These are phyloP conservation scores for Artemia franciscana DNA, from an alignment of 1,140 invertebrate species.

Conservation along the genomic window DNA sequence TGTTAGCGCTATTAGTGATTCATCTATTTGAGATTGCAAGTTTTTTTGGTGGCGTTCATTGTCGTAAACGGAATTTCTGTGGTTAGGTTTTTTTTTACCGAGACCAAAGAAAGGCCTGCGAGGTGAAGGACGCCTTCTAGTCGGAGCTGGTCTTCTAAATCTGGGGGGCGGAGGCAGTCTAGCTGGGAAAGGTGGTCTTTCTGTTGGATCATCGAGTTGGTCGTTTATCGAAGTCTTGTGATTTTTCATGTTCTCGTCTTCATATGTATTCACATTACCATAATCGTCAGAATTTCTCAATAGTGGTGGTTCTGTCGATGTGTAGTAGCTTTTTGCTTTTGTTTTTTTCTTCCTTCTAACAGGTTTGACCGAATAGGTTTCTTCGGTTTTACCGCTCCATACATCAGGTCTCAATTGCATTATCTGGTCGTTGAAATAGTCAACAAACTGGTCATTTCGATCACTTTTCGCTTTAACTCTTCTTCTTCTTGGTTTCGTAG, in stretches of 20 bases:
- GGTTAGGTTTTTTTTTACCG: no score
- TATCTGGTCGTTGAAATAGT: not conserved
- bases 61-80: no score
- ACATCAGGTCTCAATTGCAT: not conserved
- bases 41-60: no score
- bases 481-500: not conserved
- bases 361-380: not conserved
- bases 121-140: no score
- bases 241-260: not conserved
- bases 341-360: no score
- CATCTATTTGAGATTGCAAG: no score
- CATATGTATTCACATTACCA: not conserved
- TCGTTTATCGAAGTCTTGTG: not conserved
- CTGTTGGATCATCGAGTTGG: not conserved
- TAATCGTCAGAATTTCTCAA: no score
- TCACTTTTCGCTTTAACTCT: not conserved
- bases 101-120: no score
- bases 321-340: not conserved
- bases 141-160: not conserved
- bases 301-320: no score
- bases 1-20: no score
- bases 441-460: not conserved
- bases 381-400: not conserved
- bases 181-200: not conserved
- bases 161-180: not conserved